phyloP scores from a whole-genome alignment of 2,888 invertebrate species.

The Steromphala cineraria region DNA sequence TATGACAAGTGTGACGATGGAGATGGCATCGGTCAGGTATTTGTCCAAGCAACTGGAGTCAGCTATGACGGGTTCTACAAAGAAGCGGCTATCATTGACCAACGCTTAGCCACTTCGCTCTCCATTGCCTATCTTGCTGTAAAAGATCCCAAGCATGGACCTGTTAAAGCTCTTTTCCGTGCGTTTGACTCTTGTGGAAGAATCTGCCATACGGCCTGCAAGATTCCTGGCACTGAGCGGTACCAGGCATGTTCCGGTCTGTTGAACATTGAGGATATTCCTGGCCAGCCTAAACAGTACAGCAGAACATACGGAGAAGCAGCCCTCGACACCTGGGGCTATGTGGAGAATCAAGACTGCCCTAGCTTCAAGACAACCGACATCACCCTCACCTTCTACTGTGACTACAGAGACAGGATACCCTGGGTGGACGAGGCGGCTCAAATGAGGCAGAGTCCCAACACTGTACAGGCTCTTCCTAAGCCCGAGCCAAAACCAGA shows the following conservation, averaged over 20 bases:
- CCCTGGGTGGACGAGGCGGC: slow-evolving; percentile 35
- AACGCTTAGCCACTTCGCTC: slow-evolving; percentile 58
- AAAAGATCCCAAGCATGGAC: slow-evolving; percentile 50
- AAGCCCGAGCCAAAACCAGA: background rate
- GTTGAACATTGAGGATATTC: slow-evolving; percentile 45
- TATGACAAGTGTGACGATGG: slow-evolving; percentile 33
- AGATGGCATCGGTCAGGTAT: slow-evolving; percentile 56
- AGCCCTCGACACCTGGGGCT: slow-evolving; percentile 58
- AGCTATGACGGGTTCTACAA: slow-evolving; percentile 66
- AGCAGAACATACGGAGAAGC: slow-evolving; percentile 54
- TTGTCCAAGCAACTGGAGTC: slow-evolving; percentile 57
- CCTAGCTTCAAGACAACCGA: slow-evolving; percentile 53
- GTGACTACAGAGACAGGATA: slow-evolving; percentile 52
- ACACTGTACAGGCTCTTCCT: background rate
- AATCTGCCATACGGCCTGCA: slow-evolving; percentile 63
- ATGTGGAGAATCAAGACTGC: slow-evolving; percentile 45
- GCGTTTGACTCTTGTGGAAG: slow-evolving; percentile 66
- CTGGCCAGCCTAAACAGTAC: slow-evolving; percentile 47
- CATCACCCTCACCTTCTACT: slow-evolving; percentile 63
- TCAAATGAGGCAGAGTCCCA: background rate
- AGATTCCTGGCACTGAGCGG: slow-evolving; percentile 40
- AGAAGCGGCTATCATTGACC: slow-evolving; percentile 62
- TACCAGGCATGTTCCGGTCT: slow-evolving; percentile 60
- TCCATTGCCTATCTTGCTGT: slow-evolving; percentile 63
- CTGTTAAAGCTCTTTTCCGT: slow-evolving; percentile 47